Base-by-base conservation (phyloP, 2,113 vertebrate genomes). In the Nothoprocta pentlandii region DNA sequence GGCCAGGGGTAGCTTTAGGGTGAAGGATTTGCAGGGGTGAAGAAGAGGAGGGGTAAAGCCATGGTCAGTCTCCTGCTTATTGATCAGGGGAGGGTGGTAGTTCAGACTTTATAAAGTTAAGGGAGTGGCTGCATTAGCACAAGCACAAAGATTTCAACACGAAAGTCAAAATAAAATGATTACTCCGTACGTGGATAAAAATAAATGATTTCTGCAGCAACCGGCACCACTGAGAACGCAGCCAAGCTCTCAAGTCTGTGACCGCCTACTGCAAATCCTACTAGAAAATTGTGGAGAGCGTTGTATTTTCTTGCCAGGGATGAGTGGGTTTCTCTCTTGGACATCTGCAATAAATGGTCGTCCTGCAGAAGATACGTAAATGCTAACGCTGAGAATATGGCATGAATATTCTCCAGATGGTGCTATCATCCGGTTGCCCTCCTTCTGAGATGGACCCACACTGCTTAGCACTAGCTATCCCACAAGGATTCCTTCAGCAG, bases 371-470 rank as follows among this genome's bases (percentile, higher is more conserved):
- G 53, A 54, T 10, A 14, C 2, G 23, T 3, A 54, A 10, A 42
- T 0, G 34, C 4, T 34, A 49, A 67, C n/a, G 32, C 58, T 47
- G 42, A 47, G 26, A 85, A 21, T 47, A 47, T 47, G 47, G 47
- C 47, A 47, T 47, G 47, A 47, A 47, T 47, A 47, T 47, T 47
- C 19, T 86, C 41, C 77, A 68, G 54, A 21, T 51, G 64, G 9
- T 32, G 21, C 14, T 49, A 75, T 22, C 42, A 39, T 39, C 36
- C 32, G 0, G 0, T 34, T 12, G 23, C 28, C 25, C 0, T 56
- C 54, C 0, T 47, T 39, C 47, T 62, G 21, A 61, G 62, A 10
- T 36, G 46, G 44, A 42, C 17, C 46, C 16, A 34, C 9, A 46
- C 63, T 49, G 63, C 59, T 53, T 8, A 30, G 23, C 64, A 58